Conservation (phyloP, 2,888 invertebrate species). For the Argyresthia goedartella region DNA sequence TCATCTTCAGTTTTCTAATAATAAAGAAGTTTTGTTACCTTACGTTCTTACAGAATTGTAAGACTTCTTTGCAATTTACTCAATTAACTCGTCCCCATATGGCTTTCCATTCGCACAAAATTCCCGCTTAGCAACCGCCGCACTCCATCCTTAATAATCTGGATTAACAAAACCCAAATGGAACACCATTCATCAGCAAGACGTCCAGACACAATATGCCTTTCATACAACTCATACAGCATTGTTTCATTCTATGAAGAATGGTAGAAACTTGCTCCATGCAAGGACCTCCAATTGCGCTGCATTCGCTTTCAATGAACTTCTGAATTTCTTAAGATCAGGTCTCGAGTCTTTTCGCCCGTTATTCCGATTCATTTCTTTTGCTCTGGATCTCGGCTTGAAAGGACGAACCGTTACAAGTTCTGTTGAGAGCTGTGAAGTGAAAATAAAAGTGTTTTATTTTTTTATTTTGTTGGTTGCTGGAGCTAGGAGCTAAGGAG, state of each 20-base stretch:
- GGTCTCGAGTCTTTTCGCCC: slow-evolving; percentile 19
- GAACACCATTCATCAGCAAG: slow-evolving; percentile 21
- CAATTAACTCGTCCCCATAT: too few species aligned
- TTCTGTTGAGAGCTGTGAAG: neutral
- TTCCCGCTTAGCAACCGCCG: slow-evolving; percentile 7
- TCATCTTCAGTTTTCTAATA: too few species aligned
- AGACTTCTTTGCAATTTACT: too few species aligned
- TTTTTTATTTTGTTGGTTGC: neutral
- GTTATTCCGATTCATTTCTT: slow-evolving; percentile 24
- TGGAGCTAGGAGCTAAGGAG: neutral
- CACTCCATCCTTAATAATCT: slow-evolving; percentile 16
- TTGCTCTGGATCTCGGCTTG: slow-evolving; percentile 20
- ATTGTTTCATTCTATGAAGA: slow-evolving; percentile 47
- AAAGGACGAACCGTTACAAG: slow-evolving; percentile 46
- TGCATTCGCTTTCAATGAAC: slow-evolving; percentile 59
- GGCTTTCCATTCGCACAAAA: too few species aligned
- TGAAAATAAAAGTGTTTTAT: slow-evolving; percentile 2
- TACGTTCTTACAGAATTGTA: too few species aligned
- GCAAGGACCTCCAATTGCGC: slow-evolving; percentile 32
- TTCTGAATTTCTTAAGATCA: slow-evolving; percentile 42
- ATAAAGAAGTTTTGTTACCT: too few species aligned
- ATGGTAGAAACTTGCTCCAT: slow-evolving; percentile 39
- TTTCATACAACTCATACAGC: slow-evolving; percentile 43
- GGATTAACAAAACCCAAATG: slow-evolving; percentile 23
- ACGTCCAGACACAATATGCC: slow-evolving; percentile 47